These are phyloP conservation scores for Microvelia longipes DNA, from an alignment of 1,140 invertebrate species.

Conservation along the genomic window DNA sequence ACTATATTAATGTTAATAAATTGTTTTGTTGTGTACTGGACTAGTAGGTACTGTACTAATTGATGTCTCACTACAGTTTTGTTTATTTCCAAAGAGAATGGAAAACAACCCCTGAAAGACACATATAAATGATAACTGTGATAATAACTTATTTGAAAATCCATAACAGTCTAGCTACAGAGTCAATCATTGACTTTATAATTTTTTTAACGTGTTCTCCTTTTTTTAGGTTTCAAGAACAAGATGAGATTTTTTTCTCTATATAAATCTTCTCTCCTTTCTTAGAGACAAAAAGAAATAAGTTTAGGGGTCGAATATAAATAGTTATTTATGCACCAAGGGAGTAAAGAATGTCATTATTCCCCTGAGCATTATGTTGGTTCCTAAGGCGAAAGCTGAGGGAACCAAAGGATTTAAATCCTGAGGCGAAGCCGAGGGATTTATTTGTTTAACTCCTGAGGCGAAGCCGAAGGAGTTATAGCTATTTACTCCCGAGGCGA, in stretches of 20 bases:
- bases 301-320: no score
- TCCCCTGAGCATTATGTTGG: no score
- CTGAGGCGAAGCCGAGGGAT: no score
- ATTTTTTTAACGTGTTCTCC: background rate
- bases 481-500: no score
- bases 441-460: no score
- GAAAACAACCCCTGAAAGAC: background rate
- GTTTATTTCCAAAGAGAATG: background rate
- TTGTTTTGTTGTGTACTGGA: conserved; percentile 12
- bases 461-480: no score
- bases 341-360: no score
- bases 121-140: background rate
- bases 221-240: background rate
- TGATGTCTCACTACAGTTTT: conserved; percentile 11
- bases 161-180: background rate
- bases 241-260: background rate
- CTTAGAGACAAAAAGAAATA: background rate
- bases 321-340: no score
- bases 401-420: no score
- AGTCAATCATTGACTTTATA: background rate
- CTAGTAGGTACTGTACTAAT: conserved; percentile 14
- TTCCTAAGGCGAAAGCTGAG: no score
- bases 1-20: conserved; percentile 13
- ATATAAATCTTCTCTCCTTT: background rate
- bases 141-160: background rate